Percentiles rank a stretch among this genome's conserved stretches.
Conservation (phyloP, 2,797 vertebrate species). For the Synanceia verrucosa region DNA sequence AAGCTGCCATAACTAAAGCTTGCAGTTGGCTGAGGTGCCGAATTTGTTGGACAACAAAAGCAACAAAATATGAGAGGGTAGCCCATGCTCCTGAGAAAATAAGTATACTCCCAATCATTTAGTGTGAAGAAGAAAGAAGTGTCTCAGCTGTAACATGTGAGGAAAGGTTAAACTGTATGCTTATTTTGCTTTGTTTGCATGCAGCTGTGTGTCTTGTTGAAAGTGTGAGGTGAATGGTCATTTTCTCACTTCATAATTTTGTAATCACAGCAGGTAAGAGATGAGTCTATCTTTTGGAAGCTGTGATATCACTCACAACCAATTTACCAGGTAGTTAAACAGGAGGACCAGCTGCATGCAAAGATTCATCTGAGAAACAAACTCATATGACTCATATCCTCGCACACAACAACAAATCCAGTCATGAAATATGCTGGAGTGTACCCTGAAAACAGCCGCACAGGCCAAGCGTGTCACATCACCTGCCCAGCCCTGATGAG, state of each 20-base stretch:
- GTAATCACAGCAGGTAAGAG: slow-evolving; percentile 21
- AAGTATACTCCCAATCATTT: slow-evolving; percentile 38
- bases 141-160: slow-evolving; percentile 58
- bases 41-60: slow-evolving; percentile 65
- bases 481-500: slow-evolving; percentile 4
- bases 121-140: slow-evolving; percentile 47
- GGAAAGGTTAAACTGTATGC: slow-evolving; percentile 68
- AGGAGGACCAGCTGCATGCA: slow-evolving; percentile 26
- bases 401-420: not conserved
- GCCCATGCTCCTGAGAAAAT: slow-evolving; percentile 28
- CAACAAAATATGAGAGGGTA: slow-evolving; percentile 46
- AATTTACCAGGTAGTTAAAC: slow-evolving; percentile 36
- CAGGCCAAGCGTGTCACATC: not conserved
- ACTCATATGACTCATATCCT: not conserved
- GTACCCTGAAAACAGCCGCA: not conserved
- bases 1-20: slow-evolving; percentile 73
- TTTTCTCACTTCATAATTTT: slow-evolving; percentile 51
- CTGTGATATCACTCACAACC: slow-evolving; percentile 39
- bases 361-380: slow-evolving; percentile 16
- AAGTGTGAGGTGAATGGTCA: slow-evolving; percentile 28
- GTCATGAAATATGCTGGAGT: not conserved
- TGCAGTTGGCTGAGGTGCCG: slow-evolving; percentile 50
- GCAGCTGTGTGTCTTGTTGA: slow-evolving; percentile 8
- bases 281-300: slow-evolving; percentile 28
- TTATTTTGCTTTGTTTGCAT: slow-evolving; percentile 38